Percentiles rank a stretch among this genome's conserved stretches.
Conservation (phyloP, 1,140 invertebrate genomes). For the Nomia melanderi region DNA sequence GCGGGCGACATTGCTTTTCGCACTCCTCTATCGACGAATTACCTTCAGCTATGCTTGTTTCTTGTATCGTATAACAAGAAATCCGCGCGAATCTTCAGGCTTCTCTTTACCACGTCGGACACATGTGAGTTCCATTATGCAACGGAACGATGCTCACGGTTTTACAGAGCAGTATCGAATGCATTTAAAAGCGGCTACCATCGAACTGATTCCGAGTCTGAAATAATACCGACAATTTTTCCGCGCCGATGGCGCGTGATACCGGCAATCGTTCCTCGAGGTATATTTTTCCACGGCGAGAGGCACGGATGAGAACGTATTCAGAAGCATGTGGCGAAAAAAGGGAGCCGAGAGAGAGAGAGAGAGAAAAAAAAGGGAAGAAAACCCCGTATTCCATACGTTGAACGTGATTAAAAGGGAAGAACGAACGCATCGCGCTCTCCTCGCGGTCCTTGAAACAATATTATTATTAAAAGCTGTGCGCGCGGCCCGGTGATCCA, state of each 20-base stretch:
- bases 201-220: not conserved
- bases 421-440: slow-evolving; percentile 33
- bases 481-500: slow-evolving; percentile 45
- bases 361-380: not conserved
- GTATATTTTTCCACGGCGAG: slow-evolving; percentile 7
- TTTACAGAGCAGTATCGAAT: no score
- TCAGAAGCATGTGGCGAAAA: slow-evolving; percentile 10
- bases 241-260: no score
- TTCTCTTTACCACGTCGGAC: no score
- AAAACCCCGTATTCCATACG: slow-evolving; percentile 43
- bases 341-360: no score
- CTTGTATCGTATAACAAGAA: no score
- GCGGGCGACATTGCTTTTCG: no score
- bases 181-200: no score
- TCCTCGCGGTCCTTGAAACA: slow-evolving; percentile 55
- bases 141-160: not conserved
- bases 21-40: no score
- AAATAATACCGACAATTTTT: slow-evolving; percentile 9
- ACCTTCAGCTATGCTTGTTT: no score
- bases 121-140: not conserved
- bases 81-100: no score
- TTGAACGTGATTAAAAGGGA: slow-evolving; percentile 32
- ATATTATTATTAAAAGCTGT: slow-evolving; percentile 66
- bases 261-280: not conserved
- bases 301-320: not conserved